Conservation (phyloP, 1,140 invertebrate genomes). For the Neodiprion fabricii region DNA sequence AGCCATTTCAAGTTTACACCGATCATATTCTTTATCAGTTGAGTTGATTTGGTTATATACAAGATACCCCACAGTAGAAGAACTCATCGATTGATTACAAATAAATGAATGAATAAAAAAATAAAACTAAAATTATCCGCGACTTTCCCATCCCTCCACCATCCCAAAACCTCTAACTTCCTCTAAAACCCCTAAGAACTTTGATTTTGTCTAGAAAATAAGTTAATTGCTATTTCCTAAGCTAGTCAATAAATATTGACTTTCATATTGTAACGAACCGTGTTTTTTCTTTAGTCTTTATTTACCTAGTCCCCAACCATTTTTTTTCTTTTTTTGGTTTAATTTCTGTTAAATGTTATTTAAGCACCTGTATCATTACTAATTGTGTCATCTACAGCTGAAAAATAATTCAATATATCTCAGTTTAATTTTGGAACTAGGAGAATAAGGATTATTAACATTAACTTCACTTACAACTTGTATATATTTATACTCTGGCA, state of each 20-base stretch:
- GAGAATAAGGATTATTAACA: too few species aligned
- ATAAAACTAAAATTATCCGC: slow-evolving; percentile 25
- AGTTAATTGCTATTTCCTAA: slow-evolving; percentile 8
- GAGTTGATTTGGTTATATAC: slow-evolving; percentile 35
- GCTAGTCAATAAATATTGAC: slow-evolving; percentile 20
- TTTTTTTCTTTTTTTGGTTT: too few species aligned
- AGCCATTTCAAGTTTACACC: slow-evolving; percentile 17
- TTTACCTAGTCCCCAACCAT: too few species aligned
- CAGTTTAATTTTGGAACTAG: too few species aligned
- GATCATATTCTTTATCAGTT: slow-evolving; percentile 63
- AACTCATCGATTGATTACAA: slow-evolving; percentile 23
- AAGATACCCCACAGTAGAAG: slow-evolving; percentile 26
- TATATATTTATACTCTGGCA: too few species aligned
- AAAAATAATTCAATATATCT: too few species aligned
- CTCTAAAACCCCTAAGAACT: slow-evolving; percentile 24
- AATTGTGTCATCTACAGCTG: too few species aligned
- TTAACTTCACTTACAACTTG: too few species aligned
- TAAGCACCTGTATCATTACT: too few species aligned
- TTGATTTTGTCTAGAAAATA: slow-evolving; percentile 24
- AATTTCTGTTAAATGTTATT: too few species aligned
- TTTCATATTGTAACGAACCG: neutral
- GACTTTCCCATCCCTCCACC: slow-evolving; percentile 49
- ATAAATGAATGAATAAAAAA: slow-evolving; percentile 34
- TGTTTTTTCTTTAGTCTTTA: too few species aligned
- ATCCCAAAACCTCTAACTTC: slow-evolving; percentile 44